Base-by-base conservation (phyloP, 2,888 invertebrate species). In the Drosophila recens region DNA sequence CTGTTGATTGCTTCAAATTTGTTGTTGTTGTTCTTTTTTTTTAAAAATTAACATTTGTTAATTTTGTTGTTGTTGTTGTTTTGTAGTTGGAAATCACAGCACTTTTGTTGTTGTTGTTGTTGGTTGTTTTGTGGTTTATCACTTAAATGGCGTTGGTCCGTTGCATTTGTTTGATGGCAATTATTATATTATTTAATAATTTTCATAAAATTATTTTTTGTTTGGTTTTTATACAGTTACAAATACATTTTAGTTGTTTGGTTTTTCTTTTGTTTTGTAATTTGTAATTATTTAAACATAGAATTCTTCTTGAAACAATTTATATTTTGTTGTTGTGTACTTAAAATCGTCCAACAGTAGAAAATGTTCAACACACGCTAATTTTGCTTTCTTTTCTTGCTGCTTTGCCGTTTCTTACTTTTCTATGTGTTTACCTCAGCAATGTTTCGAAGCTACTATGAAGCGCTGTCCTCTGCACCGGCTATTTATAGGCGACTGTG, bases 91-190 rank as follows among this genome's bases (percentile, higher is more conserved):
- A 89, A 90, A 89, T 89, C 89, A 89, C 89, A 89, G 89, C 89
- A 89, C 89, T 85, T 88, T 82, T 71, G 79, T 80, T 77, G 71
- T 80, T n/a, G n/a, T n/a, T 79, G 63, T 80, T 77, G 71, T 80
- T 79, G 63, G 48, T 67, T 69, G 70, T 70, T 76, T 73, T 68
- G 72, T 81, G 74, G 76, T 77, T 75, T 90, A 89, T 88, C 90
- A 89, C 89, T 90, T 90, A 76, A 82, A 89, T 89, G 90, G 89
- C 89, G 89, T 87, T 90, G 90, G 89, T 89, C 89, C 89, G 90
- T 89, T 89, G 79, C 89, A 88, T 83, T 87, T 88, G 78, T 87
- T 77, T 81, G 81, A 89, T 89, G 89, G 89, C 89, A 89, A 90
- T 75, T 74, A 66, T 82, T 69, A 59, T 69, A 59, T 30, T 23